Conservation (phyloP, 2,113 vertebrate species). For the Albula goreensis region DNA sequence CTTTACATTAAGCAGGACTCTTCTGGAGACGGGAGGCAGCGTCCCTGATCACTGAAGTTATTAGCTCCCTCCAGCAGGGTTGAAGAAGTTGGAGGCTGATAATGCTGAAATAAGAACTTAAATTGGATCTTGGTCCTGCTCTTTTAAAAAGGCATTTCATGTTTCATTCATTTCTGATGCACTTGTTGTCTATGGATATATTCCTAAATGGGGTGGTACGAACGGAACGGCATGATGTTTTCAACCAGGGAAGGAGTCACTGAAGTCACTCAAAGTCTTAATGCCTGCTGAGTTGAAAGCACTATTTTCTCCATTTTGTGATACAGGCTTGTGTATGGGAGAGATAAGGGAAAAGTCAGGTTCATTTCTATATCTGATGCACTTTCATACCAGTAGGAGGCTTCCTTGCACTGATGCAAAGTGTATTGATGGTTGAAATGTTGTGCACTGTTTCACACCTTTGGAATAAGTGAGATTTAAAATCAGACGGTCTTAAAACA, state of each 20-base stretch:
- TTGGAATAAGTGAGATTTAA: not conserved
- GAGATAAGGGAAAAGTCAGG: not conserved
- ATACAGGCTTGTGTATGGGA: not conserved
- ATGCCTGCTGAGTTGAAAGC: not conserved
- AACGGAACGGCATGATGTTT: not conserved
- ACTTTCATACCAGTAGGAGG: constrained; percentile 7
- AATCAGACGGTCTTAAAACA: not conserved
- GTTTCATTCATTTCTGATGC: not conserved
- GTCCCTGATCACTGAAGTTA: no score
- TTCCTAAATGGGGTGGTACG: not conserved
- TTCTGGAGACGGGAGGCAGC: no score
- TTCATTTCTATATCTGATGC: not conserved
- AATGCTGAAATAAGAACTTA: not conserved
- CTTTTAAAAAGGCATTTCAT: not conserved
- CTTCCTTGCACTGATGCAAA: not conserved
- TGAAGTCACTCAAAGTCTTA: not conserved
- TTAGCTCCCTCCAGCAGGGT: not conserved
- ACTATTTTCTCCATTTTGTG: not conserved
- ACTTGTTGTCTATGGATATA: not conserved
- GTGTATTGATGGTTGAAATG: not conserved
- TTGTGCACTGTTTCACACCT: not conserved
- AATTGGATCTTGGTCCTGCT: not conserved
- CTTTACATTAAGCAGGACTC: no score
- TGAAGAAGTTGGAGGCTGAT: not conserved
- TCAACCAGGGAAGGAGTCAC: not conserved